Percentiles rank a stretch among this genome's conserved stretches.
These are phyloP conservation scores for Craterocephalus amniculus DNA, from an alignment of 2,797 vertebrate genomes.

Conservation along the genomic window DNA sequence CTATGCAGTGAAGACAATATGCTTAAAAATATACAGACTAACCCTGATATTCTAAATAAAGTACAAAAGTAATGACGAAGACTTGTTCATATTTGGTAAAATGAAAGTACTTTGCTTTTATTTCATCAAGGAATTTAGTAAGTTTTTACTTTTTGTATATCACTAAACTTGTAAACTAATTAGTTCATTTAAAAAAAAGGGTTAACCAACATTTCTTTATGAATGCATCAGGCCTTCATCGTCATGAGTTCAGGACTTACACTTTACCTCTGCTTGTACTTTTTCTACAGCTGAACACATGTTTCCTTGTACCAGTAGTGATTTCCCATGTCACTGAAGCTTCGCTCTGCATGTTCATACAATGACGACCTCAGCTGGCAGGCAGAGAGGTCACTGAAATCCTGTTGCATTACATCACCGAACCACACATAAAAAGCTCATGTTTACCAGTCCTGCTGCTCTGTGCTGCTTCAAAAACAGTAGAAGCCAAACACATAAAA, in stretches of 20 bases:
- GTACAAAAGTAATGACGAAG: not conserved
- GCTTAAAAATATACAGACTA: no score
- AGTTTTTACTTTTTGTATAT: no score
- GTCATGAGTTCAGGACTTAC: not conserved
- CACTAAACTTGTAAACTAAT: no score
- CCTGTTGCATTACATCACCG: conserved; percentile 39
- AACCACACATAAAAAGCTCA: conserved; percentile 8
- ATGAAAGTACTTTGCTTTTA: no score
- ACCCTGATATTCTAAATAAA: no score
- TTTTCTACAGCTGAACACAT: not conserved
- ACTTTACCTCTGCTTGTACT: not conserved
- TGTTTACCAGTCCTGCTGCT: conserved; percentile 31
- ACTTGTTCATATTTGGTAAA: no score
- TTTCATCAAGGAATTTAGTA: no score
- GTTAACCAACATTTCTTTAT: no score
- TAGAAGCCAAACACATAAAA: conserved; percentile 15
- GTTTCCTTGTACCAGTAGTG: not conserved
- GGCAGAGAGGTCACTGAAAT: conserved; percentile 41
- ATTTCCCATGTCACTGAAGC: conserved; percentile 7
- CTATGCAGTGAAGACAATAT: no score
- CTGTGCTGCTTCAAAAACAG: not conserved
- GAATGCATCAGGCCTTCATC: not conserved
- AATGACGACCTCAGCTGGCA: conserved; percentile 26
- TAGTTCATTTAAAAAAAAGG: no score
- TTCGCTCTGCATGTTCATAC: conserved; percentile 18